Evolutionary conservation across 2,888 invertebrate species (phyloP).

Genomic region (Tenthredo livida): DNA sequence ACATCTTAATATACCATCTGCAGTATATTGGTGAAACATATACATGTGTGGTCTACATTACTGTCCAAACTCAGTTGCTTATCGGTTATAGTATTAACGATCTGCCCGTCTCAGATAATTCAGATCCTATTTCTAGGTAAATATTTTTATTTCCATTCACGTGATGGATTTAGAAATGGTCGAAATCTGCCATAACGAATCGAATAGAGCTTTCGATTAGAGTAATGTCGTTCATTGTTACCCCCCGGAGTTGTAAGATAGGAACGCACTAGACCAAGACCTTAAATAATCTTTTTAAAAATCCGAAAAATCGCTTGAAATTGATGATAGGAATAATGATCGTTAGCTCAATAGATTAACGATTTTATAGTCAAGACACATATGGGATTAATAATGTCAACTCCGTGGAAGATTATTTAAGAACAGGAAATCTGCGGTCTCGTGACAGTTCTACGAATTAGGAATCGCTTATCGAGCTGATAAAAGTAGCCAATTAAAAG

Average conservation of each 20-base stretch:
- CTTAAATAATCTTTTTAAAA: background rate
- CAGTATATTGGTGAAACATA: background rate
- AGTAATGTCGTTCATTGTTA: background rate
- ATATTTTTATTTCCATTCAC: background rate
- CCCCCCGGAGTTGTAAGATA: background rate
- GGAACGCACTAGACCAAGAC: background rate
- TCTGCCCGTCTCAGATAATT: background rate
- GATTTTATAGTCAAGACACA: background rate
- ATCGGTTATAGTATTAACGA: background rate
- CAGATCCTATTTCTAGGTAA: background rate
- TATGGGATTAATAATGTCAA: background rate
- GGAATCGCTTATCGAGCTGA: slow-evolving; percentile 67
- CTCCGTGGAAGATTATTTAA: background rate
- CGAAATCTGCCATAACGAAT: background rate
- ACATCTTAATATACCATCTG: background rate
- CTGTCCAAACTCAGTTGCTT: background rate
- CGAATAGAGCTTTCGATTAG: background rate
- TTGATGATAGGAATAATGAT: background rate
- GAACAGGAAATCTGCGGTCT: background rate
- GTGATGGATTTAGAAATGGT: background rate
- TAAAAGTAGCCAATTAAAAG: slow-evolving; percentile 69
- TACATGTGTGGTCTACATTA: background rate
- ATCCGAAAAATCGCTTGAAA: background rate
- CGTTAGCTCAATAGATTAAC: background rate
- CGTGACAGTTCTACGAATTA: slow-evolving; percentile 58